Base-by-base conservation (phyloP, 2,113 vertebrate genomes). In the Vimba vimba region DNA sequence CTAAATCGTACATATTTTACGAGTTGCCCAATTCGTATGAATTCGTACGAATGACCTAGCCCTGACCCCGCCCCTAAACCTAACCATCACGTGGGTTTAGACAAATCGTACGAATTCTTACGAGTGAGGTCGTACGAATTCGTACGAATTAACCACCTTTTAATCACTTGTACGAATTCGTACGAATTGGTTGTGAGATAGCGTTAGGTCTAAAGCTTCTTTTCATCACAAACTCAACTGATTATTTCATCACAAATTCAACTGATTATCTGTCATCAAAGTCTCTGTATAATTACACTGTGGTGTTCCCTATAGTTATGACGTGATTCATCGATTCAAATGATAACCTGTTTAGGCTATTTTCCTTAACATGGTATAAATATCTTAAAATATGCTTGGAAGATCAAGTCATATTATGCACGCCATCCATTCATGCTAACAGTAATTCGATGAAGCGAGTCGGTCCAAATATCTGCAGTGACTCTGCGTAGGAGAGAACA, bases 261-360 rank as follows among this genome's bases (percentile, higher is more conserved):
- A 82, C 21, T 64, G 69, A 86, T 87, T 83, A 84, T 45, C 12
- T 55, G n/a, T 43, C 43, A 36, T 66, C 10, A 75, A 76, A 33
- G 6, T 82, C 47, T 77, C 9, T 4, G 17, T n/a, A 39, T 50
- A 78, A 69, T 25, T 78, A 21, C 75, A 57, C 23, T 2, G 36
- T 9, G 57, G 6, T 10, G n/a, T 82, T 50, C 25, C 43, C 85
- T 30, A 12, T 75, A 76, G 57, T 75, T 83, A 33, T 75, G 47
- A 75, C 5, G 9, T 21, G 50, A 76, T 82, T 50, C 13, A 79
- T 50, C 6, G 39, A 57, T 83, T 83, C 23, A 75, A n/a, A 76
- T 27, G n/a, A 59, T 64, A 68, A 15, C 0, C 4, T 27, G 17
- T 62, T 45, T n/a, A 23, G 12, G 19, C 27, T 64, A 33, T 80